A percentile compares a stretch with the other conserved stretches of the same genome.
Evolutionary conservation across 1,140 invertebrate genomes (phyloP).

Genomic region (Charaxes varanes): DNA sequence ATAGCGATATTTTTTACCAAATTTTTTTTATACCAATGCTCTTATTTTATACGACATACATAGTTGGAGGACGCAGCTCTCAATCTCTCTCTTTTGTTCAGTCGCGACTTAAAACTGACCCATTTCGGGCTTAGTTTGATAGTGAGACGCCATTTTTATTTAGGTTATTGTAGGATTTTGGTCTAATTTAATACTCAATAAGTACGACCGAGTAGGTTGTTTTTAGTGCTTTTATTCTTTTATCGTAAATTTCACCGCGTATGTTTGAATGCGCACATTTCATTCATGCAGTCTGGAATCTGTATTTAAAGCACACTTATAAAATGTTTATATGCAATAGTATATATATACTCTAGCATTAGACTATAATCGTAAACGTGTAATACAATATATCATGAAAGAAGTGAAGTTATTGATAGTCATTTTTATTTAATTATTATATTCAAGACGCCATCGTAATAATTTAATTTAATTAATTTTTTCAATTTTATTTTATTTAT

Average conservation of each 20-base stretch:
- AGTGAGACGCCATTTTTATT: constrained; percentile 2
- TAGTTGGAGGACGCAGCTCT: constrained; percentile 25
- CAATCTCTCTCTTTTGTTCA: constrained; percentile 3
- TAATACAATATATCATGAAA: no score
- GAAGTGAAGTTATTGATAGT: no score
- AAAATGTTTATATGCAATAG: no score
- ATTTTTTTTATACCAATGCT: constrained; percentile 70
- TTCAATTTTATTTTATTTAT: no score
- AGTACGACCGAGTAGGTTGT: constrained; percentile 49
- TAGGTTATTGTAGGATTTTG: constrained; percentile 25
- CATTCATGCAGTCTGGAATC: constrained; percentile 2
- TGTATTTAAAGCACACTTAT: neutral
- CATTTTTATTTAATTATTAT: no score
- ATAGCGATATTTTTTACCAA: constrained; percentile 55
- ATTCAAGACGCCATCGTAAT: no score
- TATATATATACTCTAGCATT: no score
- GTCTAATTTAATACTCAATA: constrained; percentile 49
- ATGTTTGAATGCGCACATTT: neutral
- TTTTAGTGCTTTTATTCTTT: no score
- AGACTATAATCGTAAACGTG: no score
- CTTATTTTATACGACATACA: constrained; percentile 38
- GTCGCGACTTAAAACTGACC: neutral
- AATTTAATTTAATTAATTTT: no score
- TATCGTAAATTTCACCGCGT: neutral
- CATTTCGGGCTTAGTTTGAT: neutral